Base-by-base conservation (phyloP, 2,888 invertebrate genomes). In the Dynastes tityus region DNA sequence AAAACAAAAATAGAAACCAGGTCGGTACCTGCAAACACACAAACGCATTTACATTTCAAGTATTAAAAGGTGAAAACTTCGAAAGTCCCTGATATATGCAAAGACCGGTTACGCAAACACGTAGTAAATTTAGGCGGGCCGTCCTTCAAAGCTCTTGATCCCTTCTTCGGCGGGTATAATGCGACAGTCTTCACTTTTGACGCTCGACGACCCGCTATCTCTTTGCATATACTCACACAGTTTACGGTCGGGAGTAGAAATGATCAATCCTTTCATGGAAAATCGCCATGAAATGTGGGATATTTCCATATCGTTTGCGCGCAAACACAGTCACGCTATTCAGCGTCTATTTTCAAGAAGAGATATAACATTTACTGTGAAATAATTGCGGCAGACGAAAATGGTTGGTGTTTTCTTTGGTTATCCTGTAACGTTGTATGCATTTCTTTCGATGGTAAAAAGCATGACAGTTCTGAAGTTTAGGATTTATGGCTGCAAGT, bases 281-380 rank as follows among this genome's bases (percentile, higher is more conserved):
- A 51, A 51, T 68, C 65, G 51, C 29, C 68, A 51, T 29, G 68
- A 32, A 22, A 51, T 68, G 49, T 32, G 51, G 51, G 40, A 37
- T 51, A 49, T 68, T 68, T 68, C 51, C 68, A 68, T 68, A 68
- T 68, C 68, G 68, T 53, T 51, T 27, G 49, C 51, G 68, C 68
- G n/a, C 51, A 68, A 68, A 51, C 68, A 27, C 8, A n/a, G 51
- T 37, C 51, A 51, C 27, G 29, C 11, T 63, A 29, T 63, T 63
- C 13, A 13, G 11, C 63, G 29, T 63, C 5, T 16, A 27, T 58
- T 63, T 11, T 32, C 2, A 63, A 63, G 63, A 32, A n/a, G 32
- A 63, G 63, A 63, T 63, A 63, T 63, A 2, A 63, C 63, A 63
- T 63, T 63, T 22, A 63, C 11, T n/a, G 11, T 63, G 63, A 63